Base-by-base conservation (phyloP, 2,888 invertebrate species). In the Steinernema hermaphroditum region DNA sequence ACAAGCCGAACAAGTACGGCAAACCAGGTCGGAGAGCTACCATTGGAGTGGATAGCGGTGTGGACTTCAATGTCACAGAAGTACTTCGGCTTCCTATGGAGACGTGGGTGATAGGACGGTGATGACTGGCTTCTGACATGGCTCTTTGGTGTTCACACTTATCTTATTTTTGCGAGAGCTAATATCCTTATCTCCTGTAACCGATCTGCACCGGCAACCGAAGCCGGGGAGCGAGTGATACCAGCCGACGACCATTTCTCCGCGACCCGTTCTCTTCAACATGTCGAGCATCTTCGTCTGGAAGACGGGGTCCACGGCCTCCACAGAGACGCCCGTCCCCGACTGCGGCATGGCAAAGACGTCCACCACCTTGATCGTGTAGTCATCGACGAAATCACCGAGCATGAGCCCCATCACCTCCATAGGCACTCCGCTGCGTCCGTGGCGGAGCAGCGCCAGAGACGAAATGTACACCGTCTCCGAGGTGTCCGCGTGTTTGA, bases 271-370 rank as follows among this genome's bases (percentile, higher is more conserved):
- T 89, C 96, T 96, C 87, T 94, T 93, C 71, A 95, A 89, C 94
- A 95, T 96, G 83, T 91, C 91, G 84, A 97, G 92, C 96, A 97
- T 97, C 90, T 96, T 96, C 9, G 94, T 94, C 89, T 97, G 97
- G 87, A 97, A 97, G 34, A 97, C 97, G 44, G 97, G 97, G 89
- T 97, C 97, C 9, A 97, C 96, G 19, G 97, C 97, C 89, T 97
- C 97, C 24, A 97, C 97, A 84, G 96, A 96, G 1, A 97, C 97
- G 69, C 97, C 97, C 29, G 91, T 91, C 88, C 94, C 97, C 68
- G 96, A 96, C 89, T 97, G 96, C 29, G 97, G 97, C 97, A 97
- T 97, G 0, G 97, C 97, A 89, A 97, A 97, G 0, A 97, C 96
- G 89, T 97, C 97, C 84, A 96, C 96, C 1, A 97, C 97, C 80